Conservation (phyloP, 2,113 vertebrate species). For the Burhinus oedicnemus region DNA sequence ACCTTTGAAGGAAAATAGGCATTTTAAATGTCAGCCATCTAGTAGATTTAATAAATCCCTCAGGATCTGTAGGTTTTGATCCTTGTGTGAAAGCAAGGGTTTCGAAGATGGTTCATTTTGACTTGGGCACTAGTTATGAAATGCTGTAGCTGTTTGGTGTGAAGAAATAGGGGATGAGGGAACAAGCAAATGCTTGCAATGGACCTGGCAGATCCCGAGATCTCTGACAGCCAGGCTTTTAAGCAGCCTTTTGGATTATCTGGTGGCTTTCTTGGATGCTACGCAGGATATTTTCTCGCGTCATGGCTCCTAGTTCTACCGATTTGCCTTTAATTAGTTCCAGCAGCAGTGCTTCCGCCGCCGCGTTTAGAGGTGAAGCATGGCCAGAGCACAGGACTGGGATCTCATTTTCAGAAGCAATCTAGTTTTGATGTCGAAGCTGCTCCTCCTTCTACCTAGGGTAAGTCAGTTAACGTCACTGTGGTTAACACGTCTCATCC, state of each 20-base stretch:
- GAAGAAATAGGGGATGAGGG: not conserved
- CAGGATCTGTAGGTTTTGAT: not conserved
- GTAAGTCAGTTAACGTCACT: not conserved
- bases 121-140: not conserved
- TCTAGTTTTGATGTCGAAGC: not conserved
- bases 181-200: not conserved
- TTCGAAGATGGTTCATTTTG: not conserved
- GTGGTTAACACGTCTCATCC: not conserved
- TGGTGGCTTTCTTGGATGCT: not conserved
- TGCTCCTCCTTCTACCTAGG: not conserved
- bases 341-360: not conserved
- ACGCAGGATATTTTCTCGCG: not conserved
- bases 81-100: not conserved
- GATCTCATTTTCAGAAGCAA: not conserved
- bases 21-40: not conserved
- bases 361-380: not conserved
- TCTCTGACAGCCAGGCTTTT: not conserved
- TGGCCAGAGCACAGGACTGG: not conserved
- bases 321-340: conserved; percentile 44
- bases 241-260: conserved; percentile 25
- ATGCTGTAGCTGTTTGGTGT: not conserved
- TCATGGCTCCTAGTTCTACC: not conserved
- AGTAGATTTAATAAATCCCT: not conserved
- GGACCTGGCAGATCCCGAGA: not conserved
- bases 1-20: not conserved